A percentile compares a stretch with the other conserved stretches of the same genome.
phyloP scores from a whole-genome alignment of 1,140 invertebrate species.

The Drosophila dunni region DNA sequence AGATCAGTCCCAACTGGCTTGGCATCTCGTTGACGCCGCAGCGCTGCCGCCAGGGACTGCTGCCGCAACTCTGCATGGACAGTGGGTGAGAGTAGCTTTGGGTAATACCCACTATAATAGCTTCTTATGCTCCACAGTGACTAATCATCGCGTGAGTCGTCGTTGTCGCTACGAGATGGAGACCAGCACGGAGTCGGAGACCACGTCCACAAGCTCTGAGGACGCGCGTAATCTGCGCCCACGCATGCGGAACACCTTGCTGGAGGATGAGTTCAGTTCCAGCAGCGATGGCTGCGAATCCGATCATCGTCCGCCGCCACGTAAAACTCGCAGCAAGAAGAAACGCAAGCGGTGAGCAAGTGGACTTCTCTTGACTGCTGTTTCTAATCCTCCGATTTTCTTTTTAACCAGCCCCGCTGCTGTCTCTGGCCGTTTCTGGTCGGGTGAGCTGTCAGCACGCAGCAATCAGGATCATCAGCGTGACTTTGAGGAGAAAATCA shows the following conservation, averaged over 20 bases:
- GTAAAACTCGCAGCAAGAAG: conserved; percentile 63
- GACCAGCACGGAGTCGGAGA: conserved; percentile 78
- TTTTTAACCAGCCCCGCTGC: conserved; percentile 57
- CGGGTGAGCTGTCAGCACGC: conserved; percentile 89
- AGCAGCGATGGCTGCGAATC: conserved; percentile 84
- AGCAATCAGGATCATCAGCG: conserved; percentile 94
- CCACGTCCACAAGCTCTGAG: conserved; percentile 70
- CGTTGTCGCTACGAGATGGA: conserved; percentile 62
- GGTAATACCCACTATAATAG: background rate
- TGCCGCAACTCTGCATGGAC: conserved; percentile 77
- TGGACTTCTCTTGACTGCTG: background rate
- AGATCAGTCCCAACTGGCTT: conserved; percentile 70
- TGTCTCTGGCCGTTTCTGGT: conserved; percentile 88
- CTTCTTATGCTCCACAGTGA: conserved; percentile 41
- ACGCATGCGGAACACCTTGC: conserved; percentile 39
- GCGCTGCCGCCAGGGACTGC: conserved; percentile 73
- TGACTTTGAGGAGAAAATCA: conserved; percentile 91
- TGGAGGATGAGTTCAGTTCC: conserved; percentile 60
- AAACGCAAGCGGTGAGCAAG: conserved; percentile 55
- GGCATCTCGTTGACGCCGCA: conserved; percentile 76
- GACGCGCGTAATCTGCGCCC: conserved; percentile 44
- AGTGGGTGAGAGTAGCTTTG: conserved; percentile 48
- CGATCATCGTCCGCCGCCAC: conserved; percentile 59
- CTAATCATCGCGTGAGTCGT: conserved; percentile 65
- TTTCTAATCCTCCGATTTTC: too few relatives aligned